phyloP scores from a whole-genome alignment of 1,140 invertebrate species.

The Cotesia typhae region DNA sequence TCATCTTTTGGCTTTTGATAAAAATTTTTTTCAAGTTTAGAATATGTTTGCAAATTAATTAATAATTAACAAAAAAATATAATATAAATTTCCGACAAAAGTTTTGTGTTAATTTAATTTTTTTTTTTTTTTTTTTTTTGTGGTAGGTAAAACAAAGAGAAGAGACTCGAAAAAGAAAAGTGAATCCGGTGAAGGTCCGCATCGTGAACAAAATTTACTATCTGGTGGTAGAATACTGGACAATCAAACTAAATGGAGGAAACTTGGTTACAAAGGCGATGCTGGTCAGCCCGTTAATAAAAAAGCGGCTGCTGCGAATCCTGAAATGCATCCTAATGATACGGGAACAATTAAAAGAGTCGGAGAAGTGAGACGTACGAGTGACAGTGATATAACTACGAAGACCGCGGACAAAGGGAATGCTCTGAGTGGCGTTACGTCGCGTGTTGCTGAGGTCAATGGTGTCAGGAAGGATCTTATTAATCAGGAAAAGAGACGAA shows the following conservation, averaged over 20 bases:
- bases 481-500: slow-evolving; percentile 60
- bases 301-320: not conserved
- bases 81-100: too few relatives aligned
- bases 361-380: slow-evolving; percentile 64
- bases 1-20: too few relatives aligned
- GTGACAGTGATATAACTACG: slow-evolving; percentile 60
- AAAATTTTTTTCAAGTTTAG: not conserved
- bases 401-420: slow-evolving; percentile 51
- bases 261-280: slow-evolving; percentile 61
- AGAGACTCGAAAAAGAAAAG: slow-evolving; percentile 67
- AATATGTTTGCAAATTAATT: slow-evolving; percentile 37
- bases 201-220: slow-evolving; percentile 63
- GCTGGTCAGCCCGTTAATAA: slow-evolving; percentile 50
- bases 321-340: slow-evolving; percentile 54
- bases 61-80: slow-evolving; percentile 28
- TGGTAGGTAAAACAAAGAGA: slow-evolving; percentile 65
- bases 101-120: too few relatives aligned
- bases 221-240: slow-evolving; percentile 63
- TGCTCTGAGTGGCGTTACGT: slow-evolving; percentile 46
- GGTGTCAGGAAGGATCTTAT: slow-evolving; percentile 61
- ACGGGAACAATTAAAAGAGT: slow-evolving; percentile 55
- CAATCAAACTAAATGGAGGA: slow-evolving; percentile 62
- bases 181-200: slow-evolving; percentile 61
- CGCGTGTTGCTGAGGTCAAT: slow-evolving; percentile 58
- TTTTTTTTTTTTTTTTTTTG: slow-evolving; percentile 25